Evolutionary conservation across 2,888 invertebrate genomes (phyloP), one percentile per base, ranked within the genome.

Genomic region (Drosophila nr. fundita): DNA sequence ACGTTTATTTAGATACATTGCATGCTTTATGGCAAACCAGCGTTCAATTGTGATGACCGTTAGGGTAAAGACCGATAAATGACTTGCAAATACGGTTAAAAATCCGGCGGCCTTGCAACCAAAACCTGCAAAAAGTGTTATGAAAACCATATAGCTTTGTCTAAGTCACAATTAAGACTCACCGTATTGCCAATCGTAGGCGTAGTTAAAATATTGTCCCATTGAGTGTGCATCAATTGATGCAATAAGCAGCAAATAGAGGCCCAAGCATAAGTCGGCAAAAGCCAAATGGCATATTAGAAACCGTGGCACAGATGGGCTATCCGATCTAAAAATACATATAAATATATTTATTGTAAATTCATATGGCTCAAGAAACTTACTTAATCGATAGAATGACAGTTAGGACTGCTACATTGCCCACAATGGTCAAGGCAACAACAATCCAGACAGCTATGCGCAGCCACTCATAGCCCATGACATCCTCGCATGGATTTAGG

Each of bases 81-180:
- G 97, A 67, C 97, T 96, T 0, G 97, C 96, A 88, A 97, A 97
- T 0, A 98, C 97, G 0, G 97, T 97, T 59, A 98, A 93, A 91
- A 98, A 98, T 0, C 98, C 98, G 1, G 98, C 97, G 11, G 97
- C 94, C 91, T 96, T 95, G 92, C 98, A 98, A 0, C 98, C 98
- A 52, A 95, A 92, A 60, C 97, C 96, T 94, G 82, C 32, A 53
- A 5, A 59, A 66, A 66, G 21, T 2, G 3, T n/a, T 34, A 24
- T 42, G 3, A 18, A 18, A 32, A 15, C 2, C 1, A 15, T 7
- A 7, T 0, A 10, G 5, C 15, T 7, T 15, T n/a, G 2, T n/a
- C 7, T 13, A 21, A 27, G 0, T 13, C 0, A n/a, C 13, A n/a
- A 0, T n/a, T 18, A 15, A 10, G 1, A 5, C 58, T 92, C 89